Percentiles rank a stretch among this genome's conserved stretches.
Conservation (phyloP, 2,113 vertebrate species). For the Podocnemis expansa region DNA sequence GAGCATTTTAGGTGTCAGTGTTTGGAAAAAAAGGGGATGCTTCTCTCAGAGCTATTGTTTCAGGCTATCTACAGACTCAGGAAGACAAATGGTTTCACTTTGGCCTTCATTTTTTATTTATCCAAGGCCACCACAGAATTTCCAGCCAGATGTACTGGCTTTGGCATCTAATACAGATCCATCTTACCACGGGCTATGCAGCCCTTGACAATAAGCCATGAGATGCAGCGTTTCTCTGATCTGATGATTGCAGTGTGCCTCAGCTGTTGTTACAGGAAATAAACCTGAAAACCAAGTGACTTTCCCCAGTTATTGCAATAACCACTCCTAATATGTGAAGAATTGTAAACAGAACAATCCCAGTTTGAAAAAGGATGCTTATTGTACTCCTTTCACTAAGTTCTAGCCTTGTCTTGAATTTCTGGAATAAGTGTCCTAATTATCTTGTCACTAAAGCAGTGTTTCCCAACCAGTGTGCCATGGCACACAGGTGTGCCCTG, state of each 20-base stretch:
- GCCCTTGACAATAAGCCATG: not conserved
- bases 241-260: not conserved
- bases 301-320: not conserved
- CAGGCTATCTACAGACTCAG: not conserved
- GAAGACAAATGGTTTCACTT: not conserved
- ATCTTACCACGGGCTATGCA: not conserved
- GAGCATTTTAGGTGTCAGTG: no score
- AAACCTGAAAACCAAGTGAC: not conserved
- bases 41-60: no score
- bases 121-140: not conserved
- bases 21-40: no score
- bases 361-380: not conserved
- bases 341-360: no score
- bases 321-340: not conserved
- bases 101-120: not conserved
- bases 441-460: not conserved
- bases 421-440: rapidly evolving
- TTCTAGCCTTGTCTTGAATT: not conserved
- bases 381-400: not conserved
- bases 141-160: not conserved
- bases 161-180: not conserved
- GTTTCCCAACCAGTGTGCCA: no score
- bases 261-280: not conserved
- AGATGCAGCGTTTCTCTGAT: not conserved
- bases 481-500: no score